Conservation (phyloP, 2,113 vertebrate genomes). For the Paralichthys olivaceus region DNA sequence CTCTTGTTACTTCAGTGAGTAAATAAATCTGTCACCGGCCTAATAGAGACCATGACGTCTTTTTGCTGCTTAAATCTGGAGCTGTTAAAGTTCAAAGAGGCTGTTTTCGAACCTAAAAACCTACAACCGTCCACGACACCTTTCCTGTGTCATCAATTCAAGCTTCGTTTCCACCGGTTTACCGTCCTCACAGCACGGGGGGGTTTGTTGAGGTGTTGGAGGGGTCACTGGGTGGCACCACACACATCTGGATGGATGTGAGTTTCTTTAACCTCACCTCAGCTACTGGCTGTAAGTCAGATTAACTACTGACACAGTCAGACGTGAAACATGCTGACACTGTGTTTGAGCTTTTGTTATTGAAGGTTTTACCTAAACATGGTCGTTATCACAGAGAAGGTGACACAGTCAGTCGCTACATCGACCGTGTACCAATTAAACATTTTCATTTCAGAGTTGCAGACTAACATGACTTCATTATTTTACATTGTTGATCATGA, state of each 20-base stretch:
- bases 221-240: constrained; percentile 19
- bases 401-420: too few species aligned
- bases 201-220: constrained; percentile 47
- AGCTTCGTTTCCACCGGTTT: background rate
- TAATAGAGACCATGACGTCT: constrained; percentile 22
- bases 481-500: too few species aligned
- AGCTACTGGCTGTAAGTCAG: constrained; percentile 43
- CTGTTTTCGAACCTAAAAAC: background rate
- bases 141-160: constrained; percentile 19
- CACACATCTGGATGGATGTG: constrained; percentile 41
- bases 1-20: too few species aligned
- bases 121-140: constrained; percentile 1
- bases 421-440: too few species aligned
- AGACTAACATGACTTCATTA: too few species aligned
- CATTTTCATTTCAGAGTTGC: too few species aligned
- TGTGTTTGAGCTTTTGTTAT: background rate
- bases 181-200: background rate
- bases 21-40: background rate
- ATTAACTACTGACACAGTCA: constrained; percentile 16
- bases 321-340: constrained; percentile 15
- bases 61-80: background rate
- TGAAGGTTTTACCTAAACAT: background rate
- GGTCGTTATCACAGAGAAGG: too few species aligned
- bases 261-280: constrained; percentile 37
- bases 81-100: constrained; percentile 12